These are phyloP conservation scores for Erpetoichthys calabaricus DNA, from an alignment of 2,797 vertebrate species.

Conservation along the genomic window DNA sequence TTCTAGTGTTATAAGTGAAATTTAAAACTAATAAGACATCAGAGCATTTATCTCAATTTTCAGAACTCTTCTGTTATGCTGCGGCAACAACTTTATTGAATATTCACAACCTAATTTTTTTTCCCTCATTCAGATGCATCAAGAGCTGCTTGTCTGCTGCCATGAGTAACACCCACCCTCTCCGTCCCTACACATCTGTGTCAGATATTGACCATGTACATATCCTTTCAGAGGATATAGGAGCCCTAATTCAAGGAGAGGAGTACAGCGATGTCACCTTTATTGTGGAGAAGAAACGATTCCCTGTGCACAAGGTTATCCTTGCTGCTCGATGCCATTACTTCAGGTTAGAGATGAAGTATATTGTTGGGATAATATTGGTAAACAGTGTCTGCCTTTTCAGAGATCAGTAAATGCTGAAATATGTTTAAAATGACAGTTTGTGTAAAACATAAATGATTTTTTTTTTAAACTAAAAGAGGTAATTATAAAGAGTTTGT, in stretches of 20 bases:
- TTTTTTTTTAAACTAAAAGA: too few species aligned
- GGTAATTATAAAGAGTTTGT: too few species aligned
- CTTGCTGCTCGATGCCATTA: conserved; percentile 90
- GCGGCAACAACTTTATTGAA: not conserved
- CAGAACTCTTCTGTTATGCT: too few species aligned
- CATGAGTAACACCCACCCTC: conserved; percentile 93
- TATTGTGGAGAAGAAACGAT: conserved; percentile 86
- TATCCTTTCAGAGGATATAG: conserved; percentile 89
- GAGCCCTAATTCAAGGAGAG: conserved; percentile 78
- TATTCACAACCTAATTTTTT: too few species aligned
- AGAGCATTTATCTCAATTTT: too few species aligned
- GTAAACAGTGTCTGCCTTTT: too few species aligned
- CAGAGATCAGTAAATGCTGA: too few species aligned
- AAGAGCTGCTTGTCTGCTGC: conserved; percentile 11
- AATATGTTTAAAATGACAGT: too few species aligned
- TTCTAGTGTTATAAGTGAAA: too few species aligned
- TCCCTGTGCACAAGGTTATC: conserved; percentile 87
- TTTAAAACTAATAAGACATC: too few species aligned
- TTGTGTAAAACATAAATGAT: too few species aligned
- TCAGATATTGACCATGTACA: conserved; percentile 94
- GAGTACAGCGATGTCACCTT: conserved; percentile 96
- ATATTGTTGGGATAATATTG: conserved; percentile 6
- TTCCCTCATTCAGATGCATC: conserved; percentile 19
- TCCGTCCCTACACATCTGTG: conserved; percentile 76
- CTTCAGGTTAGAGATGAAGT: conserved; percentile 65